Conservation (phyloP, 2,888 invertebrate genomes). For the Euphydryas editha region DNA sequence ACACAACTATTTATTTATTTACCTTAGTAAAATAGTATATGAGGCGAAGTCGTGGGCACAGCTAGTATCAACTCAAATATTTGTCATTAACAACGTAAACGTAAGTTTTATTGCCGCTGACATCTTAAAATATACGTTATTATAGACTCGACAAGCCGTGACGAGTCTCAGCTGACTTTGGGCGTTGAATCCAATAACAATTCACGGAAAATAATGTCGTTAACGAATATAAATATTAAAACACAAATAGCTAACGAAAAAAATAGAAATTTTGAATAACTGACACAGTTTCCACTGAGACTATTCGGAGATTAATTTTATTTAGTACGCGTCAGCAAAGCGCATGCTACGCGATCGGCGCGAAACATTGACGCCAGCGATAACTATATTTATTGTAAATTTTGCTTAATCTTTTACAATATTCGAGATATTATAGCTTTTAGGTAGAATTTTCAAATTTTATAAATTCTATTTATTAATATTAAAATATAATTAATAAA, state of each 20-base stretch:
- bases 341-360: constrained; percentile 9
- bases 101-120: too few species aligned
- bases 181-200: constrained; percentile 14
- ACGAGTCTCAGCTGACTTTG: not conserved
- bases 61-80: too few species aligned
- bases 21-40: too few species aligned
- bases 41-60: too few species aligned
- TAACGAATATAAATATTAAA: constrained; percentile 58
- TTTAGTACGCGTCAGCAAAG: constrained; percentile 46
- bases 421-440: too few species aligned
- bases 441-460: too few species aligned
- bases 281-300: constrained; percentile 63
- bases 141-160: not conserved
- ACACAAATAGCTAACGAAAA: constrained; percentile 62
- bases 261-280: constrained; percentile 64
- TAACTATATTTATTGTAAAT: not conserved
- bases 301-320: constrained; percentile 56
- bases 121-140: too few species aligned
- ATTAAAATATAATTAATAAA: too few species aligned
- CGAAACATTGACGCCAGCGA: not conserved
- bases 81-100: too few species aligned
- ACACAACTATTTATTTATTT: too few species aligned
- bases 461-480: too few species aligned
- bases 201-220: constrained; percentile 37
- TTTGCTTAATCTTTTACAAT: not conserved